These are phyloP conservation scores for Drosophila nr. medialis DNA, from an alignment of 2,888 invertebrate species.

Conservation along the genomic window DNA sequence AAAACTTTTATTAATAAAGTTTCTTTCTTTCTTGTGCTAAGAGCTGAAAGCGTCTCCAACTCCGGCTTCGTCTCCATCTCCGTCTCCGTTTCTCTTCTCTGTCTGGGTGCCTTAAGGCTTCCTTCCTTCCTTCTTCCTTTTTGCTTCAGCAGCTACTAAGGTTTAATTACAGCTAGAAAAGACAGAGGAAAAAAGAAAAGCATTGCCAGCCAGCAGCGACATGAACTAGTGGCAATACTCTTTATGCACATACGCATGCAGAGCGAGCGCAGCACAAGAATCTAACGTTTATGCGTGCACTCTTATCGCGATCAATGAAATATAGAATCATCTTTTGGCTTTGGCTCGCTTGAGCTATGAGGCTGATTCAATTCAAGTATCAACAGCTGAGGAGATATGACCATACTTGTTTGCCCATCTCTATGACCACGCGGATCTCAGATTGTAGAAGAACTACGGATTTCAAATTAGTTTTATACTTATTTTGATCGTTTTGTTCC, in stretches of 20 bases:
- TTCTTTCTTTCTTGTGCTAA: constrained; percentile 65
- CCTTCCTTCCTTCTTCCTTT: constrained; percentile 32
- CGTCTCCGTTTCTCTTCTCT: constrained; percentile 9
- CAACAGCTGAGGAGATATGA: too few relatives aligned
- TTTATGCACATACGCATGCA: constrained; percentile 54
- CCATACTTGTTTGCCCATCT: too few relatives aligned
- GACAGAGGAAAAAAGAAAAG: not conserved
- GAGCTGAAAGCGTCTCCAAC: constrained; percentile 32
- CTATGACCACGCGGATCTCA: too few relatives aligned
- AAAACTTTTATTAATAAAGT: constrained; percentile 81
- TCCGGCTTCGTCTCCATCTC: constrained; percentile 8
- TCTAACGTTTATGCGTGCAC: constrained; percentile 6
- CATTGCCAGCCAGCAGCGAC: constrained; percentile 30
- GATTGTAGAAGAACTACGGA: too few relatives aligned
- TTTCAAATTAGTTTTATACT: too few relatives aligned
- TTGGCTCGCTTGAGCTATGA: not conserved
- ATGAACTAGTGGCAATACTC: constrained; percentile 40
- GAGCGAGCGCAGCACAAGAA: constrained; percentile 6
- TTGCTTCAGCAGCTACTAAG: constrained; percentile 55
- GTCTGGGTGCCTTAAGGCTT: constrained; percentile 57
- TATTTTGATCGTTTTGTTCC: too few relatives aligned
- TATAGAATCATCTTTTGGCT: not conserved
- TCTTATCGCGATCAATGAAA: constrained; percentile 3
- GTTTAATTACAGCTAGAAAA: constrained; percentile 69
- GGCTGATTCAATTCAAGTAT: not conserved